Evolutionary conservation across 2,797 vertebrate genomes (phyloP).

Genomic region (Aselliscus stoliczkanus): DNA sequence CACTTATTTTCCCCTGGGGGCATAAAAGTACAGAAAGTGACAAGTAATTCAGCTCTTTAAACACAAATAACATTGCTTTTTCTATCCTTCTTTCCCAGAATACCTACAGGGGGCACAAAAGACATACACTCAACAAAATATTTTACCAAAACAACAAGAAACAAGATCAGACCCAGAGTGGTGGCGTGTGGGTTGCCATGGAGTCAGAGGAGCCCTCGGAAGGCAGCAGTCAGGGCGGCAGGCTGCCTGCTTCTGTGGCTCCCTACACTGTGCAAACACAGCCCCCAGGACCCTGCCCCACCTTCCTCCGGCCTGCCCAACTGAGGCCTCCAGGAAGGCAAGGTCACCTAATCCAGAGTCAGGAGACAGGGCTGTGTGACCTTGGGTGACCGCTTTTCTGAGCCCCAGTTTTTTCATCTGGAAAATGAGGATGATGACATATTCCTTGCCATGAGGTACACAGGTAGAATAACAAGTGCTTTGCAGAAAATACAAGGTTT

Average conservation of each 20-base stretch:
- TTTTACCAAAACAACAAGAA: constrained; percentile 2
- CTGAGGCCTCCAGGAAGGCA: neutral
- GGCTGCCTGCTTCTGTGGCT: rapidly evolving
- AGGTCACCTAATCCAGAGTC: neutral
- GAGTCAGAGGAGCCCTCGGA: neutral
- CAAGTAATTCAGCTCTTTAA: neutral
- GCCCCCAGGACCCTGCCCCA: rapidly evolving
- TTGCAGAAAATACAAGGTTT: neutral
- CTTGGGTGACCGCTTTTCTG: neutral
- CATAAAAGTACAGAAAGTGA: neutral
- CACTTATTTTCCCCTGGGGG: neutral
- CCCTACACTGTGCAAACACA: neutral
- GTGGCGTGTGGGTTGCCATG: neutral
- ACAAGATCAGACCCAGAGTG: neutral
- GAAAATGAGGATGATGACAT: neutral
- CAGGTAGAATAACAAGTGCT: neutral
- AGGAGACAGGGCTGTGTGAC: neutral
- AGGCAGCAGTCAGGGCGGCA: neutral
- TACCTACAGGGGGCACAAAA: neutral
- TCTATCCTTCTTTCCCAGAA: neutral
- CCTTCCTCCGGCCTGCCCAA: neutral
- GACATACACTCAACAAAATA: neutral
- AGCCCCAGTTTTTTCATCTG: neutral
- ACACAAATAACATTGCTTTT: neutral
- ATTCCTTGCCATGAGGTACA: neutral